Percentiles rank a stretch among this genome's conserved stretches.
Conservation (phyloP, 2,797 vertebrate species). For the Phataginus tricuspis region DNA sequence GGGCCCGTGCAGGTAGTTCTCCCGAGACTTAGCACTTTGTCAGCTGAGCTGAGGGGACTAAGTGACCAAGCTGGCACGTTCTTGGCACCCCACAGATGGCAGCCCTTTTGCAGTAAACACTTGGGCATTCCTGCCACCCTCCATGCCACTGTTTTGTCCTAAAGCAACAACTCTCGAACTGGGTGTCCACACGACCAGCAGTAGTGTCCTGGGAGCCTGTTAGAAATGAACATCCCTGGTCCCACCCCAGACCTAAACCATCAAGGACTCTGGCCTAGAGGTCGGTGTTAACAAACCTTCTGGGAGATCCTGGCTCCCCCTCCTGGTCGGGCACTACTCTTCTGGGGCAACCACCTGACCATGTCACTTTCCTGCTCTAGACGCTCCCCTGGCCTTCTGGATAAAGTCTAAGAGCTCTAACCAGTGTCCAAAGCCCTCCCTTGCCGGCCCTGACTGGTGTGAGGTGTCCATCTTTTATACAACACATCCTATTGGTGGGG, state of each 20-base stretch:
- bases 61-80: accelerated
- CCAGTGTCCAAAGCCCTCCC: neutral
- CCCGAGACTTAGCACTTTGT: accelerated
- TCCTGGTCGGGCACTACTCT: neutral
- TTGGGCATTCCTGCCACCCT: neutral
- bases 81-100: neutral
- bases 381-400: neutral
- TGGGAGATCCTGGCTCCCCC: neutral
- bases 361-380: neutral
- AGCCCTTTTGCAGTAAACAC: neutral
- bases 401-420: neutral
- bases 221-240: neutral
- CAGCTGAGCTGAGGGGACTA: neutral
- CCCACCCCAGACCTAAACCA: neutral
- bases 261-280: neutral
- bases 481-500: too few relatives aligned
- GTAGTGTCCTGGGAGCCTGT: neutral
- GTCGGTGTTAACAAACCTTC: neutral
- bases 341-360: neutral
- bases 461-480: neutral
- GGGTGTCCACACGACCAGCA: neutral
- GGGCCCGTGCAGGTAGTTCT: neutral
- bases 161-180: neutral
- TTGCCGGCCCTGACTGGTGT: neutral
- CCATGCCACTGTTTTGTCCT: neutral